Conservation (phyloP, 2,113 vertebrate species). For the Stegastes partitus region DNA sequence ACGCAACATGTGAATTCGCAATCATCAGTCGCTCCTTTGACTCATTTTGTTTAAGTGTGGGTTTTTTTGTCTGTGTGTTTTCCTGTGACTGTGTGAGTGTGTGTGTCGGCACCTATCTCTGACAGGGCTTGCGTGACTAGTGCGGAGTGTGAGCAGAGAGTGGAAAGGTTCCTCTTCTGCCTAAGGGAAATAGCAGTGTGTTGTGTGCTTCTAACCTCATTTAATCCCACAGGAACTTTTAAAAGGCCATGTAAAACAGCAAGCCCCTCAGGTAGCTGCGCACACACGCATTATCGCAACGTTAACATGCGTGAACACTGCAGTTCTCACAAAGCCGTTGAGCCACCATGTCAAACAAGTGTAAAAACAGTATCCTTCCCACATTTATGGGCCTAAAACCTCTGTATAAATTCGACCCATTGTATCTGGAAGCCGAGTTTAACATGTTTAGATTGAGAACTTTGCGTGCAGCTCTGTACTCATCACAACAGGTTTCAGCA, state of each 20-base stretch:
- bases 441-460: not conserved
- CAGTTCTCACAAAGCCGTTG: constrained; percentile 40
- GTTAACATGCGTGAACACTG: constrained; percentile 30
- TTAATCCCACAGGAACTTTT: constrained; percentile 80
- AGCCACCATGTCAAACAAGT: constrained; percentile 28
- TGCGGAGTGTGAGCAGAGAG: constrained; percentile 73
- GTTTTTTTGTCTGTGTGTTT: constrained; percentile 52
- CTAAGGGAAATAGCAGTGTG: constrained; percentile 81
- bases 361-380: not conserved
- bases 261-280: constrained; percentile 56
- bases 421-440: not conserved
- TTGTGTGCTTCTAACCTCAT: constrained; percentile 77
- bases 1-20: constrained; percentile 38
- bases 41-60: constrained; percentile 53
- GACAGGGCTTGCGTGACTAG: constrained; percentile 81
- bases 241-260: constrained; percentile 78
- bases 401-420: not conserved
- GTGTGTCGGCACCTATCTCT: constrained; percentile 43
- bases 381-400: not conserved
- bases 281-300: constrained; percentile 41
- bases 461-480: constrained; percentile 20
- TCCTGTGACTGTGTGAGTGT: constrained; percentile 47
- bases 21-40: constrained; percentile 49
- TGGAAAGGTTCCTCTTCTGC: constrained; percentile 83
- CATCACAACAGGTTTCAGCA: constrained; percentile 54